Conservation (phyloP, 1,140 invertebrate species). For the Zaprionus taronus region DNA sequence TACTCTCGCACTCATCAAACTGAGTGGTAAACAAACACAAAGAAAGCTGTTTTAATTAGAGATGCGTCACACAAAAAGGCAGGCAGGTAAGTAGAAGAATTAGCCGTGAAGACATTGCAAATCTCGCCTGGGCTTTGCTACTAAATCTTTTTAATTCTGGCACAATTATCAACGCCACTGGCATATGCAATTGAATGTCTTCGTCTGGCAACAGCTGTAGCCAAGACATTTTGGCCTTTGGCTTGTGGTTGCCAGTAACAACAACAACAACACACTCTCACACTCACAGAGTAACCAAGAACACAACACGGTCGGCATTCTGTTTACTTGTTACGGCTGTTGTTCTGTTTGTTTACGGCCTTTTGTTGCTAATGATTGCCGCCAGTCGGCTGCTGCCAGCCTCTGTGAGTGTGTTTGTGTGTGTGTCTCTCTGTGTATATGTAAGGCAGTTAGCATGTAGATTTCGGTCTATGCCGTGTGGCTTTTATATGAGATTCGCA, state of each 20-base stretch:
- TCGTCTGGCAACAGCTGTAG: slow-evolving; percentile 39
- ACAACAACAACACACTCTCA: slow-evolving; percentile 8
- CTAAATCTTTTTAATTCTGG: slow-evolving; percentile 65
- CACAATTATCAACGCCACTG: slow-evolving; percentile 63
- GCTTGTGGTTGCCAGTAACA: slow-evolving; percentile 51
- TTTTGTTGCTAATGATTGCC: slow-evolving; percentile 74
- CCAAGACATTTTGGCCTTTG: slow-evolving; percentile 46
- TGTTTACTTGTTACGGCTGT: slow-evolving; percentile 54
- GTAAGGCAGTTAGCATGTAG: slow-evolving; percentile 43
- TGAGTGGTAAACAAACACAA: slow-evolving; percentile 35
- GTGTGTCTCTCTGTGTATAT: slow-evolving; percentile 26
- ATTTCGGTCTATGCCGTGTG: slow-evolving; percentile 55
- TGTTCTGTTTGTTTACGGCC: slow-evolving; percentile 47
- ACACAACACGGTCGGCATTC: slow-evolving; percentile 16
- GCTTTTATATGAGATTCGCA: slow-evolving; percentile 74
- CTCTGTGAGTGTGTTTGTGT: slow-evolving; percentile 23
- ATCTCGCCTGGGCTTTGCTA: slow-evolving; percentile 11
- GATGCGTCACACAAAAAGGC: slow-evolving; percentile 13
- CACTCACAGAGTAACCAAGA: neutral
- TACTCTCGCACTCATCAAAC: slow-evolving; percentile 22
- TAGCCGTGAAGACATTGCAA: neutral
- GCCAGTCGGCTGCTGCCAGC: slow-evolving; percentile 35
- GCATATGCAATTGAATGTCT: slow-evolving; percentile 73
- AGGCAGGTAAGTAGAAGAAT: neutral
- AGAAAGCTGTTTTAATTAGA: slow-evolving; percentile 60